A percentile compares a stretch with the other conserved stretches of the same genome.
phyloP scores from a whole-genome alignment of 2,888 invertebrate genomes.

The Stenoptilia bipunctidactyla region DNA sequence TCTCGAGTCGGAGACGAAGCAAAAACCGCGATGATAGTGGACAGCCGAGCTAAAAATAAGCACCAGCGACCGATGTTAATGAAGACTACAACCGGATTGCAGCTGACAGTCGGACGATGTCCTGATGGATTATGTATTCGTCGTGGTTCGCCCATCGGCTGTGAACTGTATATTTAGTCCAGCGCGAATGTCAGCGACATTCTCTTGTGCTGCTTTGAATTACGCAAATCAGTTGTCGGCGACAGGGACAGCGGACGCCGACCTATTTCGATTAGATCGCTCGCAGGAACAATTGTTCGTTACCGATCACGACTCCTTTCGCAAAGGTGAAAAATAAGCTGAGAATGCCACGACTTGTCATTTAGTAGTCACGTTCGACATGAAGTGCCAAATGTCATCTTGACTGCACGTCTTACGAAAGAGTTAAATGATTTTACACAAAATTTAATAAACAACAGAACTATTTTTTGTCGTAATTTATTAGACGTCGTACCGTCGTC shows the following conservation, averaged over 20 bases:
- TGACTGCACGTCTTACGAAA: too few relatives aligned
- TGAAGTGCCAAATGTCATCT: constrained; percentile 44
- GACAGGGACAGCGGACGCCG: constrained; percentile 22
- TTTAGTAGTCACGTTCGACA: constrained; percentile 51
- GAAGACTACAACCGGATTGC: constrained; percentile 35
- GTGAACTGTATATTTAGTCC: constrained; percentile 10
- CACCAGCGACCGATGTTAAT: constrained; percentile 30
- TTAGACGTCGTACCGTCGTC: too few relatives aligned
- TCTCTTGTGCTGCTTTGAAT: constrained; percentile 7
- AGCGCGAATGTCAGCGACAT: neutral
- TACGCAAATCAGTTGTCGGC: constrained; percentile 28
- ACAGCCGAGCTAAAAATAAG: constrained; percentile 39
- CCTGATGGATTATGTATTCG: constrained; percentile 24
- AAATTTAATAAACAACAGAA: too few relatives aligned
- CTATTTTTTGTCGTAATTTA: too few relatives aligned
- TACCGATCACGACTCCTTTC: constrained; percentile 64
- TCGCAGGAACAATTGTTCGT: constrained; percentile 41
- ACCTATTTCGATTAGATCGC: constrained; percentile 55
- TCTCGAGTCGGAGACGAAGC: constrained; percentile 19
- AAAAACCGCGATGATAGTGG: constrained; percentile 38
- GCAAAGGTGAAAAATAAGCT: constrained; percentile 65
- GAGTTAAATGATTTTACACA: too few relatives aligned
- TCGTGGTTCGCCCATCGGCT: neutral
- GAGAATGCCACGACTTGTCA: constrained; percentile 68
- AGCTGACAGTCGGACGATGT: constrained; percentile 27